phyloP scores from a whole-genome alignment of 2,113 vertebrate genomes.

The Chaetorhynchus papuensis region DNA sequence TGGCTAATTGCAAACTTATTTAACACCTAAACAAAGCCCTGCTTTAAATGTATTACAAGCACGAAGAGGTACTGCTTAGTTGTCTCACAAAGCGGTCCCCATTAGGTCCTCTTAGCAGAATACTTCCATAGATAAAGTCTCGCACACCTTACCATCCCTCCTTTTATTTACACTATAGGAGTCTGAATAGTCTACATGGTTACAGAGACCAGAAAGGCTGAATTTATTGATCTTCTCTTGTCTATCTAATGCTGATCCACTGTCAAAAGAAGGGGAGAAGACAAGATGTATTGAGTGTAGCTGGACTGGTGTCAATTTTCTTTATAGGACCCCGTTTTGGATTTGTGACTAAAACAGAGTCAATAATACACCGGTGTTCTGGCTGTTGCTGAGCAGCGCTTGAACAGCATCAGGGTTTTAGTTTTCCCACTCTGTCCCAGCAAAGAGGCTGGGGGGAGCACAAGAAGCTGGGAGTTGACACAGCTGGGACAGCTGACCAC shows the following conservation, averaged over 20 bases:
- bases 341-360: neutral
- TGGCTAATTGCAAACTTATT: neutral
- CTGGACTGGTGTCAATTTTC: neutral
- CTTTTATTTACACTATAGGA: neutral
- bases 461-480: neutral
- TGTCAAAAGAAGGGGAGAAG: neutral
- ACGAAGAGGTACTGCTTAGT: neutral
- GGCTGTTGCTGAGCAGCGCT: neutral
- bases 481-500: neutral
- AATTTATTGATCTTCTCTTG: neutral
- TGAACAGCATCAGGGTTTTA: neutral
- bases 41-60: neutral
- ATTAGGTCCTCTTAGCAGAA: neutral
- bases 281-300: neutral
- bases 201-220: neutral
- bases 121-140: neutral
- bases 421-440: neutral
- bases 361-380: fast-evolving
- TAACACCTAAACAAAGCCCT: neutral
- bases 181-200: neutral
- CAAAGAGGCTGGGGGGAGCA: fast-evolving
- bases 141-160: neutral
- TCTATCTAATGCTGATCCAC: neutral
- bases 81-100: neutral
- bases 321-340: neutral